Evolutionary conservation across 2,797 vertebrate species (phyloP).

Genomic region (Vultur gryphus): DNA sequence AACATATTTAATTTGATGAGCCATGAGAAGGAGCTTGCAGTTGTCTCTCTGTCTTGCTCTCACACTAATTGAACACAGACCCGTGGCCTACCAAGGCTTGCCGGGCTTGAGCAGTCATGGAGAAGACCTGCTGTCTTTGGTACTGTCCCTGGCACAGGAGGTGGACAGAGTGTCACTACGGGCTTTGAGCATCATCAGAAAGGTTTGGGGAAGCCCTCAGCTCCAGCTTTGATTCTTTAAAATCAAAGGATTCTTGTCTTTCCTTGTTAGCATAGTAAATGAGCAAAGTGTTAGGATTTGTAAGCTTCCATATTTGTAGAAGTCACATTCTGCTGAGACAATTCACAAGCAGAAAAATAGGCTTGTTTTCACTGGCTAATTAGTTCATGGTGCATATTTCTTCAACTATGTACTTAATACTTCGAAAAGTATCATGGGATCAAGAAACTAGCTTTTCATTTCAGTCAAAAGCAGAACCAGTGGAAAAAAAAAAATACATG

Average conservation of each 20-base stretch:
- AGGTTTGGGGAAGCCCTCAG: neutral
- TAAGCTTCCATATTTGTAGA: neutral
- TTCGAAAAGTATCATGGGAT: neutral
- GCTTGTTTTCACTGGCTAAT: conserved; percentile 12
- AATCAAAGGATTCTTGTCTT: neutral
- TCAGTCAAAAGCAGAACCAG: neutral
- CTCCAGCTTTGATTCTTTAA: neutral
- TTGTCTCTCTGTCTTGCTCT: neutral
- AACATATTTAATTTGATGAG: conserved; percentile 31
- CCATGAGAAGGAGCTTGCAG: neutral
- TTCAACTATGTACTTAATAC: neutral
- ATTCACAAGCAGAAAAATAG: neutral
- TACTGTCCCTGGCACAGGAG: neutral
- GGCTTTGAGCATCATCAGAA: neutral
- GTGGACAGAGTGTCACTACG: neutral
- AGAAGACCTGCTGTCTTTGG: neutral
- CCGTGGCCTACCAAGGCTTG: neutral
- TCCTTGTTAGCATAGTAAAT: neutral
- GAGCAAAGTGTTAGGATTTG: neutral
- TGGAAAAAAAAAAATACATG: neutral
- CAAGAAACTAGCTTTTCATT: neutral
- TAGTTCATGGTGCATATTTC: neutral
- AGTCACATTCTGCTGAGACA: neutral
- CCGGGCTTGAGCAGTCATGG: neutral
- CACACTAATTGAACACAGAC: conserved; percentile 28